Conservation (phyloP, 2,888 invertebrate genomes). For the Anoplius nigerrimus region DNA sequence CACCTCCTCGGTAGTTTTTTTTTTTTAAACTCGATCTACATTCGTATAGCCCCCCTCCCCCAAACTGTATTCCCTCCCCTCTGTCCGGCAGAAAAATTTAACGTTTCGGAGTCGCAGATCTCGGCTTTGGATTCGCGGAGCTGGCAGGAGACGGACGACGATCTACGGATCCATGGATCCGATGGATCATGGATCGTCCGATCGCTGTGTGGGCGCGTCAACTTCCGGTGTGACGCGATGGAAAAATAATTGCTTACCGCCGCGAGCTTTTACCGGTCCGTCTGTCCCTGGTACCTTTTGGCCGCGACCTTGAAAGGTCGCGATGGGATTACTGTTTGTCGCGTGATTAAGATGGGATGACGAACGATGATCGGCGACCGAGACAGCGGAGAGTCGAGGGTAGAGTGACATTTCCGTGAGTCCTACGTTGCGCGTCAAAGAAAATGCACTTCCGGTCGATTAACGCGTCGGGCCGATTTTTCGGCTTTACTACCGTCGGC, state of each 20-base stretch:
- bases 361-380: neutral
- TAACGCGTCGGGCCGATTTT: too few relatives aligned
- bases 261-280: neutral
- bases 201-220: too few relatives aligned
- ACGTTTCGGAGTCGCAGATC: slow-evolving; percentile 30
- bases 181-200: too few relatives aligned
- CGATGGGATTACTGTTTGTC: too few relatives aligned
- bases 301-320: too few relatives aligned
- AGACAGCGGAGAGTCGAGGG: neutral
- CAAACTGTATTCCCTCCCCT: too few relatives aligned
- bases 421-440: neutral
- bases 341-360: too few relatives aligned
- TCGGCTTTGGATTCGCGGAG: too few relatives aligned
- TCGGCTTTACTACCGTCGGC: too few relatives aligned
- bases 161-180: too few relatives aligned
- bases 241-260: slow-evolving; percentile 10
- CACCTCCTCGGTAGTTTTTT: slow-evolving; percentile 40
- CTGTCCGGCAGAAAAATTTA: slow-evolving; percentile 26
- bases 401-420: slow-evolving; percentile 6
- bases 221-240: neutral
- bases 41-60: slow-evolving; percentile 31
- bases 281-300: too few relatives aligned
- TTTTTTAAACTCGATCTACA: slow-evolving; percentile 30
- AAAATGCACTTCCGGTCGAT: neutral
- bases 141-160: too few relatives aligned